Conservation (phyloP, 2,888 invertebrate species). For the Nysson spinosus region DNA sequence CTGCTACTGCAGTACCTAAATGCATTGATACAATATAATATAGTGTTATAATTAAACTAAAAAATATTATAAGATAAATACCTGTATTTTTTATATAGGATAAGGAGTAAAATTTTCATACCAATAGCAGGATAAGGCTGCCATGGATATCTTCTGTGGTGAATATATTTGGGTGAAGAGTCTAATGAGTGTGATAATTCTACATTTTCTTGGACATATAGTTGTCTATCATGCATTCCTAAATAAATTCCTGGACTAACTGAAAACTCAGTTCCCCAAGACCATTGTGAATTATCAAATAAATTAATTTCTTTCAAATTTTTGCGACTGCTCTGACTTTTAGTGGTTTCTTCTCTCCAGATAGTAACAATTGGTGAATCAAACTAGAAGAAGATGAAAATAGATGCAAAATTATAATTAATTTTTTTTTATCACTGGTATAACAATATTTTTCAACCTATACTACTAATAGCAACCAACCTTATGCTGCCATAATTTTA, state of each 20-base stretch:
- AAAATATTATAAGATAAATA: not conserved
- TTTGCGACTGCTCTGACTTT: too few relatives aligned
- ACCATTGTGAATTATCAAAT: constrained; percentile 82
- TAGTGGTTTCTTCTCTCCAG: constrained; percentile 86
- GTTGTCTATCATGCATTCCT: constrained; percentile 89
- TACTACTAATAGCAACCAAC: constrained; percentile 76
- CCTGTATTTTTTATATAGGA: not conserved
- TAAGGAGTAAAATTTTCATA: constrained; percentile 49
- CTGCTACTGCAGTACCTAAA: constrained; percentile 50
- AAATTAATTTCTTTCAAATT: constrained; percentile 84
- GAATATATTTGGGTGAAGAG: constrained; percentile 25
- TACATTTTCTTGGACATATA: constrained; percentile 77
- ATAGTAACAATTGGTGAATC: constrained; percentile 91
- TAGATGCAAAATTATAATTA: not conserved
- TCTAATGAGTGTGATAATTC: constrained; percentile 58
- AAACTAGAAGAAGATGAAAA: constrained; percentile 80
- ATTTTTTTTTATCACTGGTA: not conserved
- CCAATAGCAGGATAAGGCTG: constrained; percentile 83
- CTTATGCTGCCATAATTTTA: constrained; percentile 87
- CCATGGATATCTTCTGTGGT: constrained; percentile 83
- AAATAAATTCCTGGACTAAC: constrained; percentile 86
- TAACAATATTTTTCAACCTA: not conserved
- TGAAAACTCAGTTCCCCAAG: constrained; percentile 76
- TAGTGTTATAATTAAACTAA: not conserved
- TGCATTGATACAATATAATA: not conserved